Evolutionary conservation across 1,140 invertebrate species (phyloP), one percentile per base, ranked within the genome.

Genomic region (Caenorhabditis latens): DNA sequence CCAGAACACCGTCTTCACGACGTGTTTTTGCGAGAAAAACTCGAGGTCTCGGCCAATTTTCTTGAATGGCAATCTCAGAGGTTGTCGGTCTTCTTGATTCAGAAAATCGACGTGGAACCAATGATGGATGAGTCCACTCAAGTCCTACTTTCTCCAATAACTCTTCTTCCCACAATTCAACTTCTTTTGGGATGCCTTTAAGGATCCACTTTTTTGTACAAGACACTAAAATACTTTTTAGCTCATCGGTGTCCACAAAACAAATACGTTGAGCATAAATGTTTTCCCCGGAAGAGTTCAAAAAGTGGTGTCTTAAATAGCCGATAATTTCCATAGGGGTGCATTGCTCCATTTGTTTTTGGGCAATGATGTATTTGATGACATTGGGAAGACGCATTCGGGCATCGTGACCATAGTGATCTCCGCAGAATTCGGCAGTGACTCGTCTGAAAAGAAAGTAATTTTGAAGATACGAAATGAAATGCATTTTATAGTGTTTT

Each of bases 401-500:
- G 11, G 87, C 83, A 24, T 88, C 87, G 71, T 88, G 87, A 6
- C 84, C 87, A 55, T 88, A 88, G 71, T 88, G 87, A 82, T 88
- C 87, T 19, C 87, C 87, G 43, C 87, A 88, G 16, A 85, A 58
- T 48, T 84, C 83, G 32, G 86, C 65, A 13, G 87, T 24, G 7
- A 88, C 65, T 4, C 32, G 57, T 75, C 87, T 88, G 53, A 24
- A 88, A 87, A 71, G 7, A 1, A 48, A 14, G 40, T 19, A 16
- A 32, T 4, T 32, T 7, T 32, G 32, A 63, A 11, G 11, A 3
- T 11, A 11, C 13, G 11, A 83, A 43, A 11, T 32, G 19, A 83
- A 42, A 7, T 55, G 0, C 9, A 32, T 32, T 32, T 32, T 32
- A n/a, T 32, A 32, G 32, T 2, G 32, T 32, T 32, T 32, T n/a